Evolutionary conservation across 2,888 invertebrate species (phyloP).

Genomic region (Drosophila nr. perissopoda): DNA sequence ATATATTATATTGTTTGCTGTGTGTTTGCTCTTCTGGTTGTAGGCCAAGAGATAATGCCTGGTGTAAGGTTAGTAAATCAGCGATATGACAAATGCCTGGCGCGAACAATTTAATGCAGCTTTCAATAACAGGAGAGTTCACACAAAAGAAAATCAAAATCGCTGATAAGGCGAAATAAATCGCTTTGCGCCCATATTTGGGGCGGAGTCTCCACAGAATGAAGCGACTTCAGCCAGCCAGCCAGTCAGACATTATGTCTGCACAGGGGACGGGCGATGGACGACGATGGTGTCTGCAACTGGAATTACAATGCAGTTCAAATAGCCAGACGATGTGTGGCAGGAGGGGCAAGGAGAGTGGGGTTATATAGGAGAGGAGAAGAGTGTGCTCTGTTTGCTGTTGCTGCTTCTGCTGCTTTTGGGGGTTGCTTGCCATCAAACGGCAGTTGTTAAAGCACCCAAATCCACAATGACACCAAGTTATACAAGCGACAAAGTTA

Average conservation of each 20-base stretch:
- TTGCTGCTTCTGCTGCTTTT: constrained; percentile 12
- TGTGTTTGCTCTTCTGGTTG: not conserved
- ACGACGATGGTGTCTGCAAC: constrained; percentile 36
- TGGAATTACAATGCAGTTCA: constrained; percentile 65
- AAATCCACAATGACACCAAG: constrained; percentile 33
- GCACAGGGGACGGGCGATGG: not conserved
- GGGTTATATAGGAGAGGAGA: constrained; percentile 7
- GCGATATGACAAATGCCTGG: constrained; percentile 70
- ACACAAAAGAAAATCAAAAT: constrained; percentile 62
- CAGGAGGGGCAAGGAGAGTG: not conserved
- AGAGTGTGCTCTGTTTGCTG: constrained; percentile 5
- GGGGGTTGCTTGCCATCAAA: constrained; percentile 52
- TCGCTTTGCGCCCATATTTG: constrained; percentile 56
- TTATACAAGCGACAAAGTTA: constrained; percentile 7
- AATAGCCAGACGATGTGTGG: constrained; percentile 29
- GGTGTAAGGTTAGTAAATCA: constrained; percentile 77
- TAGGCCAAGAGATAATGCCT: constrained; percentile 65
- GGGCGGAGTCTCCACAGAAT: not conserved
- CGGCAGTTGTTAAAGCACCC: constrained; percentile 21
- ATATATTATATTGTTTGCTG: not conserved
- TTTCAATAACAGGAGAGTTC: constrained; percentile 39
- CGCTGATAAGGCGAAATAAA: constrained; percentile 77
- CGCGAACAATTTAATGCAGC: constrained; percentile 55
- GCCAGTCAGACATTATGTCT: constrained; percentile 52
- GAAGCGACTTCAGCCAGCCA: constrained; percentile 10